A percentile compares a stretch with the other conserved stretches of the same genome.
Conservation (phyloP, 2,113 vertebrate genomes). For the Apus apus region DNA sequence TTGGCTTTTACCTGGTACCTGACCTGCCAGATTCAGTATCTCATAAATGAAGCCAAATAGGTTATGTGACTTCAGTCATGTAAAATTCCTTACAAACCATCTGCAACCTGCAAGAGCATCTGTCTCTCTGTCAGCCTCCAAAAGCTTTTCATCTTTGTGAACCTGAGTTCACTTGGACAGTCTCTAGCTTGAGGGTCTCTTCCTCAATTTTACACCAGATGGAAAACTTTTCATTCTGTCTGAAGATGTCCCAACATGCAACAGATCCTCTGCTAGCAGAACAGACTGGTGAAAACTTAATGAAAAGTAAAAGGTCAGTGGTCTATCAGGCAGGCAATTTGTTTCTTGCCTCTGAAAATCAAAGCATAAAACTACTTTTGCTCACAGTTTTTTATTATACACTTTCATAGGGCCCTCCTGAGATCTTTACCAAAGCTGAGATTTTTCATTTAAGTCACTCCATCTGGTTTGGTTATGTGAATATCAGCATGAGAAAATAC, state of each 20-base stretch:
- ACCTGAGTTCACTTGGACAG: background rate
- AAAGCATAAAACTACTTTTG: background rate
- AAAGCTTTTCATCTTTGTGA: background rate
- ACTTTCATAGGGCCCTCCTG: background rate
- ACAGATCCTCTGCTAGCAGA: background rate
- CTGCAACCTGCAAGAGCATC: background rate
- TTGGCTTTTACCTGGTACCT: background rate
- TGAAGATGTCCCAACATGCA: background rate
- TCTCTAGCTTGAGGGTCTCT: background rate
- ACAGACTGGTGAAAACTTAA: background rate
- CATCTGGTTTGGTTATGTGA: background rate
- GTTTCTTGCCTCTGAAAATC: background rate
- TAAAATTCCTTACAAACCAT: background rate
- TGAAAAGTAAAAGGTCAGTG: background rate
- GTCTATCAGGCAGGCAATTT: background rate
- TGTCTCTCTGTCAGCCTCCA: background rate
- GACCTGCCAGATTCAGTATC: background rate
- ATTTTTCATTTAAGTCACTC: background rate
- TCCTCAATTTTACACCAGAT: background rate
- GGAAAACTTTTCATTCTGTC: background rate
- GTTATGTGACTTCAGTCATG: background rate
- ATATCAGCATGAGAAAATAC: background rate
- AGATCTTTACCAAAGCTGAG: background rate
- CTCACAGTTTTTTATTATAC: background rate
- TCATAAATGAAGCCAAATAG: background rate